phyloP scores from a whole-genome alignment of 2,888 invertebrate species.

The Nephrocerus scutellatus region DNA sequence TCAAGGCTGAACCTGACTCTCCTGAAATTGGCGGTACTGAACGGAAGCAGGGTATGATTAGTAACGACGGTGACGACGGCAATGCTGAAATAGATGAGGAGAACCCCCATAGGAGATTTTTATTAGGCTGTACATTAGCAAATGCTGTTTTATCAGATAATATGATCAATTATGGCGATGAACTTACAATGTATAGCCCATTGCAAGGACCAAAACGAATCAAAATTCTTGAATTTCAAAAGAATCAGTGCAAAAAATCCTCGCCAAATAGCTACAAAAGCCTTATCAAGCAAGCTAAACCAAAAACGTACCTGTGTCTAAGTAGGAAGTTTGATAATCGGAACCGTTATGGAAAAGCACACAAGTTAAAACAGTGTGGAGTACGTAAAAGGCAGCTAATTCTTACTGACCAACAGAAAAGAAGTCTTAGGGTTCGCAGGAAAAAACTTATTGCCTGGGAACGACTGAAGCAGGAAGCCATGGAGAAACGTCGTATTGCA shows the following conservation, averaged over 20 bases:
- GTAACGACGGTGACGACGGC: too few relatives aligned
- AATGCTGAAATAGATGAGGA: too few relatives aligned
- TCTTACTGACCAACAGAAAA: conserved; percentile 41
- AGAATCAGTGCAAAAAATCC: conserved; percentile 38
- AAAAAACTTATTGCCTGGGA: conserved; percentile 31
- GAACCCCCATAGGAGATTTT: too few relatives aligned
- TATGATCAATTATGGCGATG: too few relatives aligned
- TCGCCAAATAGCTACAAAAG: conserved; percentile 46
- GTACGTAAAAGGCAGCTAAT: conserved; percentile 37
- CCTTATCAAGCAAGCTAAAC: conserved; percentile 46
- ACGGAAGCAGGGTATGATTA: too few relatives aligned
- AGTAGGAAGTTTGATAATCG: conserved; percentile 37
- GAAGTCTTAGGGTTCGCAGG: conserved; percentile 31
- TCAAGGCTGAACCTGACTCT: conserved; percentile 39
- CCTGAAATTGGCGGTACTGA: conserved; percentile 17
- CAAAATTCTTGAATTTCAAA: conserved; percentile 38
- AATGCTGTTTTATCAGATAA: too few relatives aligned
- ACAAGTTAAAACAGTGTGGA: too few relatives aligned
- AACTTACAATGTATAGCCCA: conserved; percentile 11
- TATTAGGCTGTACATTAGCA: too few relatives aligned
- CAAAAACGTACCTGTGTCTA: conserved; percentile 43
- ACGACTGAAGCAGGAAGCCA: conserved; percentile 28
- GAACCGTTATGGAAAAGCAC: conserved; percentile 37
- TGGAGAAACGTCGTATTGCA: conserved; percentile 24
- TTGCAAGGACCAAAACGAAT: conserved; percentile 30